These are phyloP conservation scores for Lepidocolaptes lacrymiger DNA, from an alignment of 2,797 vertebrate genomes.

Conservation along the genomic window DNA sequence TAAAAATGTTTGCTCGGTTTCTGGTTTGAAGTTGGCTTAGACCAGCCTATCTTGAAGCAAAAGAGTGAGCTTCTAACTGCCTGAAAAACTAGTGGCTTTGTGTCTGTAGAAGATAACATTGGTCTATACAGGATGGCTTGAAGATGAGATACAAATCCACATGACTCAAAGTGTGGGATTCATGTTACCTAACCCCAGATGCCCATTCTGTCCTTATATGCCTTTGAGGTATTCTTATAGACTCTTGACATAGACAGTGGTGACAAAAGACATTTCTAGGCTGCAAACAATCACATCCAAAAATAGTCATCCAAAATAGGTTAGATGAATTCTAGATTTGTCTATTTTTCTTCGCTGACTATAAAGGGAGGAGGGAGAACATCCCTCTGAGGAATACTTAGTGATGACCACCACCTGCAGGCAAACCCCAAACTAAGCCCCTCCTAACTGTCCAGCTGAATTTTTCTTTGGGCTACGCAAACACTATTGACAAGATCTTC, in stretches of 20 bases:
- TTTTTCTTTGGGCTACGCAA: background rate
- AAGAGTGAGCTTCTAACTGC: background rate
- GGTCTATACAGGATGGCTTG: background rate
- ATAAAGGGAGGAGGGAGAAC: background rate
- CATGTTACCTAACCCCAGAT: background rate
- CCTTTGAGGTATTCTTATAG: background rate
- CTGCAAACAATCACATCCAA: background rate
- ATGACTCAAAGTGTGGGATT: background rate
- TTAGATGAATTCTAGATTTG: background rate
- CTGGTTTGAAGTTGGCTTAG: background rate
- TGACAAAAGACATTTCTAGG: slow-evolving; percentile 16
- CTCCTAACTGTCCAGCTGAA: background rate
- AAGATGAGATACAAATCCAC: background rate
- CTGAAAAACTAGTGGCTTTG: background rate
- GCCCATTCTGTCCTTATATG: background rate
- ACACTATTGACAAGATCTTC: background rate
- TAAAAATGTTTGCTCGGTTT: background rate
- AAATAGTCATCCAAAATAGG: background rate
- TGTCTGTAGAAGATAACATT: background rate
- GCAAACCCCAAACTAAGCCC: background rate
- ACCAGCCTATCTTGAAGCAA: background rate
- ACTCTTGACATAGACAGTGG: background rate
- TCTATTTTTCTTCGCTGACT: background rate
- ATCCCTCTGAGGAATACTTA: background rate
- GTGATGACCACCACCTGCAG: background rate